Base-by-base conservation (phyloP, 1,140 invertebrate genomes). In the Diachasmimorpha longicaudata region DNA sequence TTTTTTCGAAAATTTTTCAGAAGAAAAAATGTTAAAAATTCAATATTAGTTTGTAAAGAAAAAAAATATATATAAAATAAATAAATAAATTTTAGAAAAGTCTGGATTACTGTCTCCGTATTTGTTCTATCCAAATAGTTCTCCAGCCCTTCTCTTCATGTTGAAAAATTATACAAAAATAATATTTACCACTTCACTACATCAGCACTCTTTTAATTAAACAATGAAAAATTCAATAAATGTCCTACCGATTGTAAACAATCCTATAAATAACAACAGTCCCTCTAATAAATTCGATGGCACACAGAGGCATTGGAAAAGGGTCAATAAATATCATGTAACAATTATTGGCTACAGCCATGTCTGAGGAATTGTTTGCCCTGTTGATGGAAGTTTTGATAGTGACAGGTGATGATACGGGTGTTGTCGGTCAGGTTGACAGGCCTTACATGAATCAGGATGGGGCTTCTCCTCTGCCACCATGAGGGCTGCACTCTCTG, bases 361-460 rank as follows among this genome's bases (percentile, higher is more conserved):
- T 70, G 77, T 80, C 75, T 77, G 77, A 80, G 79, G 79, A 80
- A 80, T 80, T 76, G 79, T 80, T 80, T 80, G 79, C 77, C 75
- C 77, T 79, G 77, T 78, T 68, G 73, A 77, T 74, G 74, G 77
- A 74, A 73, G 75, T 80, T 74, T 71, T 77, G 77, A 77, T 81
- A 75, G 72, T 82, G 79, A 83, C 75, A 81, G 67, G 82, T 79
- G 76, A 81, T 74, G 75, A 79, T 72, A 79, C 72, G 75, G 73
- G 75, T 79, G 77, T 69, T 79, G 48, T 75, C 74, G 75, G 73
- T 77, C 63, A 77, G 76, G 75, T 80, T 77, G 77, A 77, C 79
- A 78, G 81, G 85, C 83, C 94, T 95, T 93, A 95, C 94, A 93
- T 91, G 93, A 93, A 89, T 95, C 93, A 85, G 93, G 93, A 89